These are phyloP conservation scores for Paratrypauchen microcephalus DNA, from an alignment of 2,797 vertebrate species.

Conservation along the genomic window DNA sequence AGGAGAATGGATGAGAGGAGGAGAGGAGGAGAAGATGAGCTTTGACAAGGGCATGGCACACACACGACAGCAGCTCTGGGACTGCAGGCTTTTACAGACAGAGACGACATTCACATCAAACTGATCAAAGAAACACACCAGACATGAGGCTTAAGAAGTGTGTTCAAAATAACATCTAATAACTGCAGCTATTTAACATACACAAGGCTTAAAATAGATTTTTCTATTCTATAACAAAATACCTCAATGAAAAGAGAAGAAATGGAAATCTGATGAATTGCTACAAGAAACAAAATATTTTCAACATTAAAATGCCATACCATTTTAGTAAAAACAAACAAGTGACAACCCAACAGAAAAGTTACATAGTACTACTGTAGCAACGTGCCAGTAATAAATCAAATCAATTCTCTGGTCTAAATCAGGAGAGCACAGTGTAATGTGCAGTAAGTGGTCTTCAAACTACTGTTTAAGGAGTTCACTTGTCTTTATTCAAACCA, in stretches of 20 bases:
- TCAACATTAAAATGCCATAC: too few relatives aligned
- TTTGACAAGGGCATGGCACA: constrained; percentile 9
- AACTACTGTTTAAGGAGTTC: neutral
- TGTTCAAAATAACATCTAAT: neutral
- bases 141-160: neutral
- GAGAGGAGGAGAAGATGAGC: neutral
- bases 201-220: neutral
- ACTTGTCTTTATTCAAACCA: too few relatives aligned
- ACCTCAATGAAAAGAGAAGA: neutral
- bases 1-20: neutral
- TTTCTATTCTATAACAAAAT: neutral
- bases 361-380: constrained; percentile 16
- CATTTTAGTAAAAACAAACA: too few relatives aligned
- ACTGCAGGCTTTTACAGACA: neutral
- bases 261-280: neutral
- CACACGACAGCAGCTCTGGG: neutral
- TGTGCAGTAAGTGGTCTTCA: neutral
- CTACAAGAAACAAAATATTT: too few relatives aligned
- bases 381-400: constrained; percentile 45
- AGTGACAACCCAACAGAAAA: too few relatives aligned
- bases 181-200: too few relatives aligned
- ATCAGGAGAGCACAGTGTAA: constrained; percentile 1
- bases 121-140: constrained; percentile 1
- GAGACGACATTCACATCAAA: constrained; percentile 11
- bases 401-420: neutral